Evolutionary conservation across 2,113 vertebrate species (phyloP).

Genomic region (Cyprinodon variegatus): DNA sequence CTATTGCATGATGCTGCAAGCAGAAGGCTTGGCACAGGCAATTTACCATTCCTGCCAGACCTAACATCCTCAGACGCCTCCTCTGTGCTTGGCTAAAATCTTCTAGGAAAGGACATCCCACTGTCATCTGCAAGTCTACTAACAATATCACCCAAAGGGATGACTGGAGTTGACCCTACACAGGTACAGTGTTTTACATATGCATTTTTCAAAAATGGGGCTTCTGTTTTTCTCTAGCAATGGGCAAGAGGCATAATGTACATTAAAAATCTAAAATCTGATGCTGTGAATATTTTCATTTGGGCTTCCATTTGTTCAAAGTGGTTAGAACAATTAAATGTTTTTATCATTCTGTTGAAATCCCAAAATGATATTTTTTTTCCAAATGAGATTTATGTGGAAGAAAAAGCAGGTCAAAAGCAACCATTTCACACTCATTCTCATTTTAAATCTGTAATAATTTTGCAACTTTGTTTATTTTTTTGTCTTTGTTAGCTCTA

Average conservation of each 20-base stretch:
- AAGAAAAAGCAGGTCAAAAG: too few relatives aligned
- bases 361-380: neutral
- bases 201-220: neutral
- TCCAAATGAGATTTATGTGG: too few relatives aligned
- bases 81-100: constrained; percentile 41
- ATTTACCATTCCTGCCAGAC: constrained; percentile 69
- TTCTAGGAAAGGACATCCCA: constrained; percentile 33
- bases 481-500: too few relatives aligned
- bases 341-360: neutral
- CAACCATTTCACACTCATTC: too few relatives aligned
- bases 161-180: constrained; percentile 69
- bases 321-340: neutral
- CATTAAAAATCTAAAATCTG: neutral
- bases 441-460: too few relatives aligned
- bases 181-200: constrained; percentile 60
- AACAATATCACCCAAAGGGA: constrained; percentile 63
- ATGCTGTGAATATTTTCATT: neutral
- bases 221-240: neutral
- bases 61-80: constrained; percentile 62
- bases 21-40: constrained; percentile 62
- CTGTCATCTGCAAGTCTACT: constrained; percentile 43
- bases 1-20: constrained; percentile 71
- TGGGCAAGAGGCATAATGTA: neutral
- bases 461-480: too few relatives aligned
- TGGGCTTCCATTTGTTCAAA: neutral